Conservation (phyloP, 2,797 vertebrate genomes). For the Sebastes wilsoni region DNA sequence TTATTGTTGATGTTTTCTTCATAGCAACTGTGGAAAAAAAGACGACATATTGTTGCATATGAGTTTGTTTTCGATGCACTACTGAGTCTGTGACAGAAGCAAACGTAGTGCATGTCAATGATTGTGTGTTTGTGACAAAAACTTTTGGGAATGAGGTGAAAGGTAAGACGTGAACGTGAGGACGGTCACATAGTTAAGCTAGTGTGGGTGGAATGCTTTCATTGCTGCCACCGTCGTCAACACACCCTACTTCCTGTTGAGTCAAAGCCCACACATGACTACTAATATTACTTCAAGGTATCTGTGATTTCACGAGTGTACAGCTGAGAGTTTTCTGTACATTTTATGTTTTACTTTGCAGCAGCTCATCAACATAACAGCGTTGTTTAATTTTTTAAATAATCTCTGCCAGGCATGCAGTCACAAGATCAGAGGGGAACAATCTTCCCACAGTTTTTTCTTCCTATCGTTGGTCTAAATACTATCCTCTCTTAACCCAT, state of each 20-base stretch:
- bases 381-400: background rate
- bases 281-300: background rate
- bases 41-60: background rate
- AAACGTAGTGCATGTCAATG: background rate
- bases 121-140: background rate
- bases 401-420: background rate
- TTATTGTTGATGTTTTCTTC: conserved; percentile 47
- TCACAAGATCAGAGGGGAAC: conserved; percentile 19
- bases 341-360: background rate
- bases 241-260: conserved; percentile 72
- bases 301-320: conserved; percentile 38
- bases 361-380: background rate
- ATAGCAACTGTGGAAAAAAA: conserved; percentile 24
- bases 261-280: conserved; percentile 35
- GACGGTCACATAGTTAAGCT: conserved; percentile 42
- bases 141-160: conserved; percentile 38
- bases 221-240: conserved; percentile 41
- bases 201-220: conserved; percentile 54
- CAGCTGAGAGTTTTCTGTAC: background rate
- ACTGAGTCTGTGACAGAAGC: background rate
- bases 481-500: no score
- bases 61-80: background rate
- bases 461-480: background rate
- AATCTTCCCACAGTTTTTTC: background rate
- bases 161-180: conserved; percentile 60